These are phyloP conservation scores for Lepidurus packardi DNA, from an alignment of 1,140 invertebrate species.

Conservation along the genomic window DNA sequence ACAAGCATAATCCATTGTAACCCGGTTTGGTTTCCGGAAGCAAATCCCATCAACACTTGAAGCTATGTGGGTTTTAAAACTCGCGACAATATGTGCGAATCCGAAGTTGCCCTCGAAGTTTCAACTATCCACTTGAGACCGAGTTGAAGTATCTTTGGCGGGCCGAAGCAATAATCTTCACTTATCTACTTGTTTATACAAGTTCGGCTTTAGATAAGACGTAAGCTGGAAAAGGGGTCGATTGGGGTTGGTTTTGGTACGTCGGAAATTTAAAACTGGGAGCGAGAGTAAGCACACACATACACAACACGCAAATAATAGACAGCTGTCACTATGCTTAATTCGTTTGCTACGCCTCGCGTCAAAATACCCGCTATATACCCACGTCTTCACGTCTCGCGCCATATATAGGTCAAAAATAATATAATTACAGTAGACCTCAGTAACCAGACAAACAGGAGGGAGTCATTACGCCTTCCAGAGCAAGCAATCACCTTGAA, in stretches of 20 bases:
- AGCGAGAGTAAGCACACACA: neutral
- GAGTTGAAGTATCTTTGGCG: too few species aligned
- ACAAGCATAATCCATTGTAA: too few species aligned
- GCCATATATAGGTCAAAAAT: neutral
- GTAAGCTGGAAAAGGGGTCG: neutral
- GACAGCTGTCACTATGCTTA: neutral
- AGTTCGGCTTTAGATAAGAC: slow-evolving; percentile 15
- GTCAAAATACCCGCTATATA: neutral
- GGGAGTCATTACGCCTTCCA: too few species aligned
- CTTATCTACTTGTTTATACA: neutral
- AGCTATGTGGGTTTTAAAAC: too few species aligned
- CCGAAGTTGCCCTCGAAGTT: neutral
- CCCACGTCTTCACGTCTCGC: neutral
- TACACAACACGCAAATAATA: neutral
- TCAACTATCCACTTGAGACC: slow-evolving; percentile 11
- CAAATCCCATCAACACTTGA: too few species aligned
- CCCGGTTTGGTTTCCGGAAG: too few species aligned
- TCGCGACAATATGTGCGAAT: too few species aligned
- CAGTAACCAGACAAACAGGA: too few species aligned
- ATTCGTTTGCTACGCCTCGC: neutral
- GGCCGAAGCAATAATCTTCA: neutral
- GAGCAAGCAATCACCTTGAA: too few species aligned
- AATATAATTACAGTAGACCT: neutral
- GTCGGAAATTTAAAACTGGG: neutral
- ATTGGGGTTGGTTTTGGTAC: neutral